Base-by-base conservation (phyloP, 2,888 invertebrate genomes). In the Xestoiulus laeticollis region DNA sequence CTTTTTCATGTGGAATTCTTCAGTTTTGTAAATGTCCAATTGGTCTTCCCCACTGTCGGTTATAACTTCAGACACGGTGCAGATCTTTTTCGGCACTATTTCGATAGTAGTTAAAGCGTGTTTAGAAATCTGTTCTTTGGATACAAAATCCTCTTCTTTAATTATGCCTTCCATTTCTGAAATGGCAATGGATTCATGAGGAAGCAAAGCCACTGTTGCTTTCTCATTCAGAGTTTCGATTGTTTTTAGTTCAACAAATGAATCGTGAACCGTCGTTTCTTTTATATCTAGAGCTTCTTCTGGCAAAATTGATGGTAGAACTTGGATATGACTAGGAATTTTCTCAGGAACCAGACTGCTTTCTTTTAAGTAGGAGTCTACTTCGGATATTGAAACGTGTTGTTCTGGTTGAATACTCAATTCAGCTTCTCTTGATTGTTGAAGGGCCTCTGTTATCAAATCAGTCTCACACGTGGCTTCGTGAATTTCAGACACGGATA, bases 211-310 rank as follows among this genome's bases (percentile, higher is more conserved):
- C 83, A 89, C 59, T n/a, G 53, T 38, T 22, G 89, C 89, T 89
- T 86, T 84, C 68, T 89, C 86, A 8, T 88, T 78, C n/a, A 26
- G 26, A 12, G 86, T 85, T 87, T 89, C 88, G 14, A 88, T 38
- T 16, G 87, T 33, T 33, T 88, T 85, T 82, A 78, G 26, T 19
- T 85, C 88, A 89, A 38, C 83, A 38, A 30, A 26, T 86, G 12
- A 84, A 22, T 85, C 87, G 82, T 44, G 78, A 33, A 59, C 53
- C 3, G 85, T 85, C n/a, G 87, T 88, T 87, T 90, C 89, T 82
- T 88, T 88, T 38, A 89, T 87, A 10, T 88, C 88, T 12, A 89
- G 59, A 10, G 89, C 89, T 88, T 90, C 89, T 87, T 89, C 89
- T 30, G 89, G 87, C 22, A 88, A 33, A 68, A 89, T 86, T 68